phyloP scores from a whole-genome alignment of 2,888 invertebrate genomes.

The Isoperla grammatica region DNA sequence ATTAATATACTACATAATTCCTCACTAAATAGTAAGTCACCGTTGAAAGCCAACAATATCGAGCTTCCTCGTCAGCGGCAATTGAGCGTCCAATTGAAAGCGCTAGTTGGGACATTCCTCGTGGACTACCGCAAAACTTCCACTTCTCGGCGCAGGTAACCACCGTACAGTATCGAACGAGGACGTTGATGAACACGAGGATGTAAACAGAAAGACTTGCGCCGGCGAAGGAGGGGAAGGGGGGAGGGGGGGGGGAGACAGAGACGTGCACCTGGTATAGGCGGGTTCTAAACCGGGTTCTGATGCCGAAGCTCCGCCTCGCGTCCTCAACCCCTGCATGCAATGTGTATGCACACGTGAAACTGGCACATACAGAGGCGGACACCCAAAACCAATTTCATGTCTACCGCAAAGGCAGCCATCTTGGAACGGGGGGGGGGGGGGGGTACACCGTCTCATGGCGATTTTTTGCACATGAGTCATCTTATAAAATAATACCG shows the following conservation, averaged over 20 bases:
- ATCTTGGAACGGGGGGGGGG: slow-evolving; percentile 24
- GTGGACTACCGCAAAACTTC: no score
- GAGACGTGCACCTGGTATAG: slow-evolving; percentile 12
- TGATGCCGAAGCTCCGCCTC: slow-evolving; percentile 9
- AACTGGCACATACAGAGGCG: neutral
- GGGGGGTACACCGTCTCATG: slow-evolving; percentile 12
- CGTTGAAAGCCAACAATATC: no score
- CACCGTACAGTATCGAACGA: no score
- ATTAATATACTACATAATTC: no score
- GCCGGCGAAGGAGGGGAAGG: neutral
- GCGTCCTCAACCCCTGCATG: slow-evolving; percentile 8
- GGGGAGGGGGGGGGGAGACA: neutral
- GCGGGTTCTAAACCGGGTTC: slow-evolving; percentile 22
- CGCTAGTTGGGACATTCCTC: no score
- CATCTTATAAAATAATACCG: no score
- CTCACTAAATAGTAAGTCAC: no score
- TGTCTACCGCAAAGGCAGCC: slow-evolving; percentile 7
- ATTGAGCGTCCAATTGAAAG: no score
- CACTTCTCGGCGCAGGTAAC: no score
- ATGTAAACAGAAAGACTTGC: slow-evolving; percentile 4
- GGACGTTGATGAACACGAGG: neutral
- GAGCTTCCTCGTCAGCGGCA: no score
- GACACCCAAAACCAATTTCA: slow-evolving; percentile 4
- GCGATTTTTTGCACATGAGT: no score
- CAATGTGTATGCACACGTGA: neutral